Evolutionary conservation across 2,888 invertebrate species (phyloP), one percentile per base, ranked within the genome.

Genomic region (Tachina grossa): DNA sequence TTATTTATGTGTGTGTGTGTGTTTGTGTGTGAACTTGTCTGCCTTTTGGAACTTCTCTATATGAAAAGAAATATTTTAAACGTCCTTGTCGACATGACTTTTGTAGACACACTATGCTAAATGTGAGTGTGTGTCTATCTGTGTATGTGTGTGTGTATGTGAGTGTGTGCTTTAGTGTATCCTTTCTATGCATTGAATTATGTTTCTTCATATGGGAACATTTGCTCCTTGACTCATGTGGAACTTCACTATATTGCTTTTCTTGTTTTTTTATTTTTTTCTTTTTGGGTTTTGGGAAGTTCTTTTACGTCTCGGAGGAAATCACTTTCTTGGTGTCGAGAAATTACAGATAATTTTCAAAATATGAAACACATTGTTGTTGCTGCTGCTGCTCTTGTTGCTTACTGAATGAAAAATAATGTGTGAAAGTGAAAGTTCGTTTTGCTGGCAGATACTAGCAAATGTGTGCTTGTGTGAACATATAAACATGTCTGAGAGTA

Each of bases 271-370:
- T 45, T 9, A 66, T 75, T 80, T 78, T 76, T 39, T 78, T 76
- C 45, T 77, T 61, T 53, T 76, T 47, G n/a, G 63, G 49, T 63
- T 83, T 84, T 75, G 84, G 84, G 74, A 75, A 82, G 76, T 76
- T 72, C 68, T 77, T 83, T 77, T 76, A 76, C 79, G 71, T 83
- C 85, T 83, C 85, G 14, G 75, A 81, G 85, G 83, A 86, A 80
- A 84, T 81, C 84, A 77, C 61, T 81, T 80, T 79, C 85, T 83
- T 85, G 83, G 75, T 83, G 85, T 76, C 65, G 89, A 90, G 91
- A 91, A 90, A 90, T 89, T 90, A 88, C 89, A 89, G 90, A 90
- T 91, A 91, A 90, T 90, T 91, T 90, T 86, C 76, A 47, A 80
- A 81, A 83, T 83, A 83, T 86, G 83, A 79, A 78, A 61, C 71